Evolutionary conservation across 2,888 invertebrate species (phyloP).

Genomic region (Tenthredo mesomela): DNA sequence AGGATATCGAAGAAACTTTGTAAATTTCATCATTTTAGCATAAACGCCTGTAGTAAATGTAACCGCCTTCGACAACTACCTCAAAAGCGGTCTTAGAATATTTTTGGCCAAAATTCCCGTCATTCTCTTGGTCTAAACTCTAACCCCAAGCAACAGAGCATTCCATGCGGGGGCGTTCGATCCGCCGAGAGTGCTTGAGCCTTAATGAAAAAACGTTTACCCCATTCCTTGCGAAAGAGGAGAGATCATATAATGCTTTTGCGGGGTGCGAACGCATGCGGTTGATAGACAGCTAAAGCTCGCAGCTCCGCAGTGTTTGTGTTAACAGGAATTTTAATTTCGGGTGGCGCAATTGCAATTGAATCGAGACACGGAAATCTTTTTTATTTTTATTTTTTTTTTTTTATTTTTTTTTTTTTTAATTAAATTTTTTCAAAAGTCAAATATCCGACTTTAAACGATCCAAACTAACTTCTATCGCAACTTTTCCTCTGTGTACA

Average conservation of each 20-base stretch:
- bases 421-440: not conserved
- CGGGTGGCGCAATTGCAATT: not conserved
- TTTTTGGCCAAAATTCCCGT: constrained; percentile 1
- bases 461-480: constrained; percentile 26
- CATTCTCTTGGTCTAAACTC: not conserved
- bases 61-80: not conserved
- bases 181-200: not conserved
- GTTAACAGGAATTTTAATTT: not conserved
- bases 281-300: not conserved
- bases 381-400: not conserved
- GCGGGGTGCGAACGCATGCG: not conserved
- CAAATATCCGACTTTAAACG: constrained; percentile 21
- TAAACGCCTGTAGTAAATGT: not conserved
- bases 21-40: constrained; percentile 17
- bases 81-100: constrained; percentile 37
- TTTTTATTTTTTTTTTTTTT: not conserved
- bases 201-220: not conserved
- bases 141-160: constrained; percentile 7
- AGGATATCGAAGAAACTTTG: constrained; percentile 6
- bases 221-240: not conserved
- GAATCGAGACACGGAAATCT: not conserved
- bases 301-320: not conserved
- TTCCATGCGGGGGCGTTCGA: constrained; percentile 12
- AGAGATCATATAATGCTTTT: not conserved
- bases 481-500: too few relatives aligned